phyloP scores from a whole-genome alignment of 92 coral and sea anemone species.

The Actinernus sp. region DNA sequence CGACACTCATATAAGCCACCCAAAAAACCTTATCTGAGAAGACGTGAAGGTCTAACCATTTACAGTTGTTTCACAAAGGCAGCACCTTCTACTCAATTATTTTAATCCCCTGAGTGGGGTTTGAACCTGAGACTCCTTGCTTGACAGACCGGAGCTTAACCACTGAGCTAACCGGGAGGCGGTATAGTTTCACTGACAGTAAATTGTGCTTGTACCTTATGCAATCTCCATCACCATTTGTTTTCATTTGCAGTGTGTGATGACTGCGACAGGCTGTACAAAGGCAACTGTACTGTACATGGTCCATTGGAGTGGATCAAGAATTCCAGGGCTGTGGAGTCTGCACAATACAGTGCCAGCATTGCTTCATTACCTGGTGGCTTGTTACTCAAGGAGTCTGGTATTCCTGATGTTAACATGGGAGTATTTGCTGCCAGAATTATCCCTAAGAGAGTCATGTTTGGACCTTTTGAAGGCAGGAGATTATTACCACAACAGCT shows the following conservation, averaged over 20 bases:
- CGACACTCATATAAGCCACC: too few relatives aligned
- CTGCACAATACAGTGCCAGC: constrained; percentile 21
- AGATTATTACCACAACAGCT: constrained; percentile 19
- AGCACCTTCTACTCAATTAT: too few relatives aligned
- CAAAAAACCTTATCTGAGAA: too few relatives aligned
- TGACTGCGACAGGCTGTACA: constrained; percentile 51
- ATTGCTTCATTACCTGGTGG: constrained; percentile 38
- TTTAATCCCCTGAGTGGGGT: too few relatives aligned
- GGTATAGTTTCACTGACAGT: too few relatives aligned
- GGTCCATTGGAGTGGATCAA: constrained; percentile 54
- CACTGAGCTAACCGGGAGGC: too few relatives aligned
- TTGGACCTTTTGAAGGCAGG: constrained; percentile 67
- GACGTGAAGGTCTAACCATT: too few relatives aligned
- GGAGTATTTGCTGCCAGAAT: constrained; percentile 52
- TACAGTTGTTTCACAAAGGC: too few relatives aligned
- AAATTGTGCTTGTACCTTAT: too few relatives aligned
- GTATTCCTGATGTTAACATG: constrained; percentile 26
- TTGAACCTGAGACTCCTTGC: too few relatives aligned
- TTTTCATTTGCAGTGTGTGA: constrained; percentile 66
- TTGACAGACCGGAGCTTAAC: too few relatives aligned
- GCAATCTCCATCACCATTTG: too few relatives aligned
- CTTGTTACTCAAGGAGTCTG: constrained; percentile 32
- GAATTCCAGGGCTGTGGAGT: constrained; percentile 3
- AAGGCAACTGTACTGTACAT: constrained; percentile 38
- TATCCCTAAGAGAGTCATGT: constrained; percentile 43